These are phyloP conservation scores for Urosaurus nigricauda DNA, from an alignment of 2,797 vertebrate genomes.

Conservation along the genomic window DNA sequence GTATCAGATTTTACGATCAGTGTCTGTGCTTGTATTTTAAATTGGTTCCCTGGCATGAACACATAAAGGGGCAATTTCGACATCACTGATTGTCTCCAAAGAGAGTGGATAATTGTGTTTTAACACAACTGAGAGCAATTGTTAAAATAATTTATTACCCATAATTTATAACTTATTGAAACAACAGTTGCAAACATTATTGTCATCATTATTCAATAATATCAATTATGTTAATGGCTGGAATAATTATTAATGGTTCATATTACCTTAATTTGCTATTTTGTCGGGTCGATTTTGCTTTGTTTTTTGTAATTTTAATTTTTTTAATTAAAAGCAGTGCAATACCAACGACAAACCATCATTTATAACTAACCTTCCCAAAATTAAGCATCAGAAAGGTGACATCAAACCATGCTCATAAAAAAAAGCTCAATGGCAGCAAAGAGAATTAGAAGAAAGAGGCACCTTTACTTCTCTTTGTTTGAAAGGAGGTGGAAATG, in stretches of 20 bases:
- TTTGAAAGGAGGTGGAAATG: not conserved
- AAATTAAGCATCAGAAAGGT: not conserved
- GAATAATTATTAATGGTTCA: too few relatives aligned
- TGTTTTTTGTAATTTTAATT: too few relatives aligned
- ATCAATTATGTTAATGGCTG: too few relatives aligned
- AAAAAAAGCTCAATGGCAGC: not conserved
- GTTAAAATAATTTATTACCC: too few relatives aligned
- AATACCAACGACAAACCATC: too few relatives aligned
- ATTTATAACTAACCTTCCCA: not conserved
- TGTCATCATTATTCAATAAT: too few relatives aligned
- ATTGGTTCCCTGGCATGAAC: constrained; percentile 51
- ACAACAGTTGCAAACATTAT: too few relatives aligned
- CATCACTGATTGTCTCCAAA: constrained; percentile 76
- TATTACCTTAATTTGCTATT: too few relatives aligned
- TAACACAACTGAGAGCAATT: too few relatives aligned
- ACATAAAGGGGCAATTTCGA: constrained; percentile 63
- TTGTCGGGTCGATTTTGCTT: too few relatives aligned
- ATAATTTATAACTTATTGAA: too few relatives aligned
- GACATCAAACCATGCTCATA: not conserved
- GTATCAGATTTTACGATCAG: constrained; percentile 57
- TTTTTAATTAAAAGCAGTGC: too few relatives aligned
- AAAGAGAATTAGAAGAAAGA: not conserved
- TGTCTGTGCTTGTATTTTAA: constrained; percentile 55
- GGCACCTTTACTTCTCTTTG: not conserved
- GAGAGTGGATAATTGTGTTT: constrained; percentile 33